These are phyloP conservation scores for Panonychus citri DNA, from an alignment of 1,140 invertebrate genomes.

Conservation along the genomic window DNA sequence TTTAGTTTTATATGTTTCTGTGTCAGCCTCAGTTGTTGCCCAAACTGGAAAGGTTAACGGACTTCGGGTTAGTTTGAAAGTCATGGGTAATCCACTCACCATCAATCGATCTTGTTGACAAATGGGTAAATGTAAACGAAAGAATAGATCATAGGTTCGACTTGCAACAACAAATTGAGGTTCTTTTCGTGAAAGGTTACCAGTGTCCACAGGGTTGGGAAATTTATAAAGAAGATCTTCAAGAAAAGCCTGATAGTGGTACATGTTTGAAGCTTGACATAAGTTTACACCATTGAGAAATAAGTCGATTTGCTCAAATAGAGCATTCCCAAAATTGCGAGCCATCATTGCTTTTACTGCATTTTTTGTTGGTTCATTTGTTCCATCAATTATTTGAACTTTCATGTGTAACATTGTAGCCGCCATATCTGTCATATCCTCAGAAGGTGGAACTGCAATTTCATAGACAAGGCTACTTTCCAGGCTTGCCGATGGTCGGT, in stretches of 20 bases:
- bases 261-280: not conserved
- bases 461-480: not conserved
- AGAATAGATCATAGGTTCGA: not conserved
- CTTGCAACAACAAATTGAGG: no score
- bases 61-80: not conserved
- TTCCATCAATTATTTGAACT: not conserved
- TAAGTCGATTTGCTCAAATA: not conserved
- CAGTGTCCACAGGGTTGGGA: not conserved
- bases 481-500: not conserved
- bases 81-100: not conserved
- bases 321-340: not conserved
- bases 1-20: not conserved
- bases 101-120: not conserved
- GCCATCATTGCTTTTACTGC: not conserved
- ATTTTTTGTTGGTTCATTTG: not conserved
- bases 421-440: not conserved
- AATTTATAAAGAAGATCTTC: not conserved
- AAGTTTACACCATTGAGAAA: not conserved
- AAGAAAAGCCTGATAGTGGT: not conserved
- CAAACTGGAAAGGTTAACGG: no score
- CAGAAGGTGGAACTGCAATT: not conserved
- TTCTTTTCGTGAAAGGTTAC: not conserved
- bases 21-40: no score
- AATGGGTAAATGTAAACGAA: not conserved
- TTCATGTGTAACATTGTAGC: not conserved